Evolutionary conservation across 2,113 vertebrate species (phyloP), one percentile per base, ranked within the genome.

Genomic region (Neogale vison): DNA sequence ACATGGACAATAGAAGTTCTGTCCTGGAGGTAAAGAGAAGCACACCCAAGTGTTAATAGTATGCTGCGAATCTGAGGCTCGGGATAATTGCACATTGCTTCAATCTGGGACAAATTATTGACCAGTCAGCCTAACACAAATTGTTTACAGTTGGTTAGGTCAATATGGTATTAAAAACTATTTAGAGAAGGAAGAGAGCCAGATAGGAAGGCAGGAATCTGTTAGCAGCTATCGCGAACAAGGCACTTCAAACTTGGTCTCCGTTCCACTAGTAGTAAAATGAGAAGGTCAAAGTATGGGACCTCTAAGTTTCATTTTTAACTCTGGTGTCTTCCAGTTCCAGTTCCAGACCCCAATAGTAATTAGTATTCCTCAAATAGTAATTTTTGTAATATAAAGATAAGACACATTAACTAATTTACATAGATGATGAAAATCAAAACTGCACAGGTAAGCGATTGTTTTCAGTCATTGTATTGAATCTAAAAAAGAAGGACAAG

Each of bases 91-190:
- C 83, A 92, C 47, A 90, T 67, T 92, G 61, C 81, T 96, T 93
- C 80, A 63, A 80, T 96, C 65, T 97, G 76, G 67, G 77, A 63
- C 88, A 91, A 76, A 96, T 95, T 81, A 83, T 92, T 97, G 90
- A 81, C 59, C 79, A 90, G 72, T 57, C 92, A 95, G 55, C 81
- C 79, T 88, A 67, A 59, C 77, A 91, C 39, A 96, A 80, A 96
- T 93, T 90, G 61, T 94, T 98, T 95, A 97, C 69, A 95, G 87
- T 97, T 92, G 90, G 90, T 93, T 95, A 89, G 69, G 39, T 96
- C 69, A 59, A 72, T 84, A 92, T 47, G 96, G 83, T 79, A 83
- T 87, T 82, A 95, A 90, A 89, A 88, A 88, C 61, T 61, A 45
- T 84, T 96, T 63, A 92, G 59, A 45, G 26, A 80, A 15, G 42